These are phyloP conservation scores for Ochropleura leucogaster DNA, from an alignment of 2,888 invertebrate genomes.

Conservation along the genomic window DNA sequence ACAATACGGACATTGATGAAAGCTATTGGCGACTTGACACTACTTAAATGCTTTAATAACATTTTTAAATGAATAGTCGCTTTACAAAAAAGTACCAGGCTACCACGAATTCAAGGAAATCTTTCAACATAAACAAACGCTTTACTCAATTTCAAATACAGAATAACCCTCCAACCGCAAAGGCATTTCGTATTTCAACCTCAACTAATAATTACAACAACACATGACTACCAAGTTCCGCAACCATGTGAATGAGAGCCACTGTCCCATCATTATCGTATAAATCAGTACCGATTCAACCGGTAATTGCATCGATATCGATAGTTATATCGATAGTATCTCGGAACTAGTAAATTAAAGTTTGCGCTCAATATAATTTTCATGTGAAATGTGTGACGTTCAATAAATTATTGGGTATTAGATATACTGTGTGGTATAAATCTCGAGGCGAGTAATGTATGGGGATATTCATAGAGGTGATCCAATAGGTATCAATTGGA, in stretches of 20 bases:
- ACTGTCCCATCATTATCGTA: constrained; percentile 85
- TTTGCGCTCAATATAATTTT: constrained; percentile 73
- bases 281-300: constrained; percentile 83
- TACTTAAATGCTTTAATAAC: too few species aligned
- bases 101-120: neutral
- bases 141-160: constrained; percentile 22
- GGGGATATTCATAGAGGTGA: constrained; percentile 58
- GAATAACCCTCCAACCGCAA: constrained; percentile 59
- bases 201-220: constrained; percentile 67
- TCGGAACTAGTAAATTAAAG: constrained; percentile 71
- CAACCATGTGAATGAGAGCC: constrained; percentile 67
- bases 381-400: constrained; percentile 75
- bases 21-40: neutral
- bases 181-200: constrained; percentile 66
- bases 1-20: neutral
- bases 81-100: neutral
- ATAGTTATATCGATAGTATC: constrained; percentile 72
- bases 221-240: constrained; percentile 71
- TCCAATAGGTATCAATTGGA: constrained; percentile 45
- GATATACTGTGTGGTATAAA: constrained; percentile 65
- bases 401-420: constrained; percentile 71
- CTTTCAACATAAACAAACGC: neutral
- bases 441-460: constrained; percentile 64
- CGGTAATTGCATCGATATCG: constrained; percentile 73
- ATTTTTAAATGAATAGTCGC: too few species aligned